Percentiles rank a stretch among this genome's conserved stretches.
These are phyloP conservation scores for Sericinus montela DNA, from an alignment of 2,888 invertebrate genomes.

Conservation along the genomic window DNA sequence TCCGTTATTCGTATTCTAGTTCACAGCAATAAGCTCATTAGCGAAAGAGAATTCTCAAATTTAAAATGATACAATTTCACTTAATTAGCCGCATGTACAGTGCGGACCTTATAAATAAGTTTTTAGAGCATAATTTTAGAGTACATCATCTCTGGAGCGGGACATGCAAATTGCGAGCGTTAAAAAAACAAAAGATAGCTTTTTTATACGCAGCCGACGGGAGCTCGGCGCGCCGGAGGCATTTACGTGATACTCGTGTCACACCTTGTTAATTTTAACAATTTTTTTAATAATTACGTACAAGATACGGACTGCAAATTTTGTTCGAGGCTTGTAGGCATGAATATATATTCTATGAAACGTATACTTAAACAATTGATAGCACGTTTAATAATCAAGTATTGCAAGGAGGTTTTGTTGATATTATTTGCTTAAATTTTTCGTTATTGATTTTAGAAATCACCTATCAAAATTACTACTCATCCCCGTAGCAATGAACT, in stretches of 20 bases:
- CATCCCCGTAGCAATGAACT: too few relatives aligned
- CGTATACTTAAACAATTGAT: too few relatives aligned
- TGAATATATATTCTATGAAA: too few relatives aligned
- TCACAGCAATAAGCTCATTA: slow-evolving; percentile 22
- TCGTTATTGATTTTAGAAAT: too few relatives aligned
- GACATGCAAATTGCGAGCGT: slow-evolving; percentile 71
- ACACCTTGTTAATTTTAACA: slow-evolving; percentile 29
- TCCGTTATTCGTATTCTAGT: not conserved
- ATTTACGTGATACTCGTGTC: slow-evolving; percentile 39
- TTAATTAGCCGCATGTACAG: slow-evolving; percentile 50
- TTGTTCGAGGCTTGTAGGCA: slow-evolving; percentile 1
- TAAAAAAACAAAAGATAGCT: slow-evolving; percentile 57
- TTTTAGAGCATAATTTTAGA: slow-evolving; percentile 63
- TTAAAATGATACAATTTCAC: slow-evolving; percentile 27
- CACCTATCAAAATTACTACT: too few relatives aligned
- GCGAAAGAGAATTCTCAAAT: slow-evolving; percentile 23
- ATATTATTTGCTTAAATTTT: too few relatives aligned
- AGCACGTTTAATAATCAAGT: too few relatives aligned
- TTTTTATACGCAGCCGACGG: slow-evolving; percentile 69
- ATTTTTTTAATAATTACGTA: slow-evolving; percentile 24
- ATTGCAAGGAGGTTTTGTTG: too few relatives aligned
- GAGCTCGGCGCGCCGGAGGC: slow-evolving; percentile 35
- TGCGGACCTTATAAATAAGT: slow-evolving; percentile 61
- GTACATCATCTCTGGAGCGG: slow-evolving; percentile 72
- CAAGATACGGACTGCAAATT: slow-evolving; percentile 14